A percentile compares a stretch with the other conserved stretches of the same genome.
Evolutionary conservation across 37 sponge, comb jelly and placozoan species (phyloP).

Genomic region (Spongilla lacustris): DNA sequence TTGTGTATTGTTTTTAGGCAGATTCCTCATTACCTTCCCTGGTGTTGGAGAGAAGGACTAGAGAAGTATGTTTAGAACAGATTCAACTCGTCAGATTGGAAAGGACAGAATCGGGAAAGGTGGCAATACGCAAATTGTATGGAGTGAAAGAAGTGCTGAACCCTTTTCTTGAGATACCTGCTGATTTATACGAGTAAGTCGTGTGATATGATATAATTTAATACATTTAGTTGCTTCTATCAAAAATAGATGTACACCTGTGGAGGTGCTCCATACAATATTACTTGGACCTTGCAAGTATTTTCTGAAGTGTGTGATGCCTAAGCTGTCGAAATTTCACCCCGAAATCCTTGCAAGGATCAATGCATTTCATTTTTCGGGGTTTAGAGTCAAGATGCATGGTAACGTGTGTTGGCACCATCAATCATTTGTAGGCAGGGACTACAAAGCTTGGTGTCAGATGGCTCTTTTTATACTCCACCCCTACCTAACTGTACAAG

Average conservation of each 20-base stretch:
- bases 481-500: not conserved
- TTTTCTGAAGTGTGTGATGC: conserved; percentile 28
- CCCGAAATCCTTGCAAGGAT: conserved; percentile 35
- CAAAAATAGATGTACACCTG: conserved; percentile 46
- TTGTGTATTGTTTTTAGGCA: not conserved
- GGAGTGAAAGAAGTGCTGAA: conserved; percentile 31
- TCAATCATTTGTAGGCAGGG: conserved; percentile 64
- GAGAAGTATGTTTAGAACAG: not conserved
- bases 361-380: conserved; percentile 32
- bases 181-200: conserved; percentile 30
- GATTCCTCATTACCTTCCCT: not conserved
- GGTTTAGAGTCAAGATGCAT: conserved; percentile 18
- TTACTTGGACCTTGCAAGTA: conserved; percentile 60
- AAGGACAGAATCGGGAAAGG: not conserved
- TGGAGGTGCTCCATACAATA: conserved; percentile 52
- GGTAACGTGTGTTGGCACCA: conserved; percentile 24
- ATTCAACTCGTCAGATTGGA: conserved; percentile 3
- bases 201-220: not conserved
- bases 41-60: not conserved
- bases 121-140: conserved; percentile 2
- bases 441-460: conserved; percentile 49
- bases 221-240: not conserved
- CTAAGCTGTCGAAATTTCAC: not conserved
- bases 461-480: conserved; percentile 25
- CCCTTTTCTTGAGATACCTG: conserved; percentile 9